Base-by-base conservation (phyloP, 2,888 invertebrate species). In the Pseudococcus longispinus region DNA sequence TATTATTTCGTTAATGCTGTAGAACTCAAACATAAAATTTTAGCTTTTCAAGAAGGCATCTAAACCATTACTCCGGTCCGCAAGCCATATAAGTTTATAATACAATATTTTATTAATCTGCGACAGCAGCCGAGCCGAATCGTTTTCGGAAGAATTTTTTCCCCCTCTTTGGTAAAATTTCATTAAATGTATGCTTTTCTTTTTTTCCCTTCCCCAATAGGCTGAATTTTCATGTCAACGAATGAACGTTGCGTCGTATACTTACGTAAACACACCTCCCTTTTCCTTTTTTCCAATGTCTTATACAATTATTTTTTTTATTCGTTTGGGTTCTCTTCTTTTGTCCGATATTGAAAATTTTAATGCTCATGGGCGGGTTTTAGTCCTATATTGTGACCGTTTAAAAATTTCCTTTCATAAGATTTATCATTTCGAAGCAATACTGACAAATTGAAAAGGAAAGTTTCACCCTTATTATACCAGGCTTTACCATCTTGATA, bases 31-130 rank as follows among this genome's bases (percentile, higher is more conserved):
- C 70, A 70, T 70, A 70, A 70, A 70, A 70, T 70, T 70, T 70
- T 70, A 70, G 70, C 70, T 70, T 70, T 70, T 70, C 70, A 70
- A 70, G 70, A 70, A 70, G 70, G 70, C 70, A 70, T 70, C 70
- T 70, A 70, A 29, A 70, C 70, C 70, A 70, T 70, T 70, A 70
- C 70, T 29, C 18, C 70, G 9, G 70, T 70, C 70, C 29, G 15
- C 29, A 29, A 70, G 29, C 70, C 70, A 70, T 70, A 70, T 70
- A 70, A 70, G 70, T 70, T 70, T 70, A 70, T 70, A 70, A 70
- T 70, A 70, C 29, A 70, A 70, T 70, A 70, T 29, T 70, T 70
- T 70, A 70, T 70, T 70, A 70, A 70, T 70, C 29, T 70, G 70
- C 70, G 70, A 70, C 70, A 70, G 70, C 70, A 70, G 70, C n/a